Evolutionary conservation across 2,888 invertebrate genomes (phyloP), one percentile per base, ranked within the genome.

Genomic region (Aphidoletes aphidimyza): DNA sequence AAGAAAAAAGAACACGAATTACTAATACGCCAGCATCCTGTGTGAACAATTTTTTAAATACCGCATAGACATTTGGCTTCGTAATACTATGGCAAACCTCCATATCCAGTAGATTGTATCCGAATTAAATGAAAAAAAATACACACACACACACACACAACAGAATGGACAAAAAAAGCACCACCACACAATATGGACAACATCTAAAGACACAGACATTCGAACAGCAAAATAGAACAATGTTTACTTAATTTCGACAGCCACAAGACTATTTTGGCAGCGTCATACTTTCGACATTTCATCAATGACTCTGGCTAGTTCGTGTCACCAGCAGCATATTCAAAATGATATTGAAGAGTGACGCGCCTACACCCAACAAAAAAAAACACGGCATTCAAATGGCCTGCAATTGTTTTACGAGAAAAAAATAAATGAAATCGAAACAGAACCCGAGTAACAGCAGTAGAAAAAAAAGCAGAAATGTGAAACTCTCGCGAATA

Each of bases 1-100:
- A 54, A 34, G 30, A 69, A 69, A 69, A 69, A 14, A 69, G 11
- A 6, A 2, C 26, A 17, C 69, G 34, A 69, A 69, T 69, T 30
- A 69, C 69, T 69, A 69, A 69, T 69, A 30, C 69, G 69, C 69
- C 69, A 69, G 69, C 69, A 69, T 69, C 69, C 69, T 69, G 69
- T 69, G 34, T 69, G 69, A 69, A 34, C 69, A 69, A 69, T 30
- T 69, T 54, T 69, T 69, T 69, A 69, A 69, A 69, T 69, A 69
- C 69, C 69, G 30, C 69, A 69, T 69, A 54, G 54, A 54, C 54
- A 54, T 54, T 54, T 54, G 30, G 69, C 69, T 69, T 69, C 69
- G 69, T 30, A 14, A 69, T 30, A 69, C 69, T 30, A 54, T 54
- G 69, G 69, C 30, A 30, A 34, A 30, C 69, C 69, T 30, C 69